Base-by-base conservation (phyloP, 2,888 invertebrate genomes). In the Leuctra nigra region DNA sequence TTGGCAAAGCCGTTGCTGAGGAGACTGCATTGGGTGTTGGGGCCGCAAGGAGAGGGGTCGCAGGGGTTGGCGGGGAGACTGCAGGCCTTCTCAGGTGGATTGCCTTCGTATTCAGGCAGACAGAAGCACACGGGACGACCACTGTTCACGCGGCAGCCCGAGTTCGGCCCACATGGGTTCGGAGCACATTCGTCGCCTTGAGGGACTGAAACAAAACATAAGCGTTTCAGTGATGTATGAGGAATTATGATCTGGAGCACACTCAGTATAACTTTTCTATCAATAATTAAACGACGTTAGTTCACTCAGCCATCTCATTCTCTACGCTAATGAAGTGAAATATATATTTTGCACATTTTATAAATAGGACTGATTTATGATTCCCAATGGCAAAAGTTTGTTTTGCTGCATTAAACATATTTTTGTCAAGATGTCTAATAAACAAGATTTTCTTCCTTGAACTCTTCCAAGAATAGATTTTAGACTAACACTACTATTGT, bases 121-220 rank as follows among this genome's bases (percentile, higher is more conserved):
- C 92, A 93, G 80, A 92, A 92, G 69, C 93, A 94, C 38, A 83
- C 81, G 20, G 91, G 86, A 63, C 83, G 80, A 38, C 84, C 83
- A 41, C 82, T 78, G 20, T 89, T 83, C 38, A 87, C 76, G 60
- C 89, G 78, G 66, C 92, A 92, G 4, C 89, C 91, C 3, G 91
- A 87, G 67, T 89, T 87, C 1, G 81, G 80, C 13, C 92, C 92
- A 68, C 92, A 92, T 13, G 87, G 86, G 72, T 91, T 89, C 33
- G 87, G 86, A 61, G 79, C 76, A 68, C 92, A 92, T 66, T 86
- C 84, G 66, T 86, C 87, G 47, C 92, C 91, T 73, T 91, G 91
- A 29, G 91, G 91, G 74, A 92, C 91, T 91, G 69, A n/a, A n/a
- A n/a, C n/a, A n/a, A n/a, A n/a, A n/a, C n/a, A n/a, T n/a, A n/a